These are phyloP conservation scores for Myrmecobius fasciatus DNA, from an alignment of 2,113 vertebrate species.

Conservation along the genomic window DNA sequence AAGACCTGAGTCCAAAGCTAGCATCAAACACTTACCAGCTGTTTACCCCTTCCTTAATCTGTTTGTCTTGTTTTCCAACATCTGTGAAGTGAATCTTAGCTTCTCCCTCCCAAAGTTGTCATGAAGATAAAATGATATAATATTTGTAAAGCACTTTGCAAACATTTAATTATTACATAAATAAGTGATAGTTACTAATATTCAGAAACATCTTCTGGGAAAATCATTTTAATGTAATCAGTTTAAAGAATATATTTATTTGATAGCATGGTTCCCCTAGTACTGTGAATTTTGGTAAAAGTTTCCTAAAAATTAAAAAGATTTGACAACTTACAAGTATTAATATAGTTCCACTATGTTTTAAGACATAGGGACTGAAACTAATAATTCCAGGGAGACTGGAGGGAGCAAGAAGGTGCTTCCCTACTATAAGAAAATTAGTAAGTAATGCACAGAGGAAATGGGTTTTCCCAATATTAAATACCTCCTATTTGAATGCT, in stretches of 20 bases:
- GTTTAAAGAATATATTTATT: slow-evolving; percentile 8
- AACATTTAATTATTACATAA: not conserved
- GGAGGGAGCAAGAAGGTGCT: not conserved
- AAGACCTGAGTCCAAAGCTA: not conserved
- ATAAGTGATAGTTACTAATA: not conserved
- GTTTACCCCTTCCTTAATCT: not conserved
- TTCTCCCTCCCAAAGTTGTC: not conserved
- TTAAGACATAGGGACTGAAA: slow-evolving; percentile 22
- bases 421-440: slow-evolving; percentile 2
- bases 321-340: not conserved
- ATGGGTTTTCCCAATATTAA: not conserved
- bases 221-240: slow-evolving; percentile 47
- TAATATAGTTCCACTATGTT: not conserved
- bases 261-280: not conserved
- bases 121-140: not conserved
- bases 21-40: not conserved
- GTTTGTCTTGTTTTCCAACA: not conserved
- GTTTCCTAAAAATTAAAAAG: not conserved
- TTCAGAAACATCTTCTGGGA: slow-evolving; percentile 36
- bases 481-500: not conserved
- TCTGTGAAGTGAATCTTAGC: not conserved
- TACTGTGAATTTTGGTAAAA: slow-evolving; percentile 17
- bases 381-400: not conserved
- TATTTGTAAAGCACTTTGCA: slow-evolving; percentile 17
- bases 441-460: not conserved